Conservation (phyloP, 2,113 vertebrate genomes). For the Ptychochromis oligacanthus region DNA sequence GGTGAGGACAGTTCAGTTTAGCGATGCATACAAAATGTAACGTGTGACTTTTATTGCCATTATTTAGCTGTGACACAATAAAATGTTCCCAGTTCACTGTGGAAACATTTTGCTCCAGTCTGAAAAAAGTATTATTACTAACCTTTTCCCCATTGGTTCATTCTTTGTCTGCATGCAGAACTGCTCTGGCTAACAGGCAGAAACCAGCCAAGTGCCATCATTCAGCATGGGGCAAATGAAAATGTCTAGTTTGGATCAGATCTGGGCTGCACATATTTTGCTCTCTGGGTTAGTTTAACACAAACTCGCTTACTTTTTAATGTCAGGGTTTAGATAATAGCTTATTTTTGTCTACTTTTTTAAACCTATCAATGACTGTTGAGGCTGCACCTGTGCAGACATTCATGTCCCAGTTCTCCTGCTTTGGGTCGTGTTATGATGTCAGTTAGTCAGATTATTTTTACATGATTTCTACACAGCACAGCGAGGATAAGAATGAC, state of each 20-base stretch:
- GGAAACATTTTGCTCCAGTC: too few relatives aligned
- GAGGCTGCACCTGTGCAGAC: background rate
- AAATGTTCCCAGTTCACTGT: too few relatives aligned
- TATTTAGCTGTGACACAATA: too few relatives aligned
- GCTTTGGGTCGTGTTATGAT: background rate
- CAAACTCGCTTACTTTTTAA: background rate
- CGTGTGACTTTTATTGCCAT: too few relatives aligned
- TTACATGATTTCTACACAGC: background rate
- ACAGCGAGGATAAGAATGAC: rapidly evolving
- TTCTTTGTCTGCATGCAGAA: too few relatives aligned
- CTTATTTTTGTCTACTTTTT: background rate
- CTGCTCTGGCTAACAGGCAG: background rate
- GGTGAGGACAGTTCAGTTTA: too few relatives aligned
- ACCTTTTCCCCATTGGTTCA: too few relatives aligned
- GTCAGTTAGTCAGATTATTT: background rate
- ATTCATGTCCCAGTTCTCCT: background rate
- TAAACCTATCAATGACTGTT: background rate
- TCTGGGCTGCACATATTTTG: background rate
- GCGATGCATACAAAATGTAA: too few relatives aligned
- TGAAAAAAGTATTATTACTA: too few relatives aligned
- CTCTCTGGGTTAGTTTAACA: background rate
- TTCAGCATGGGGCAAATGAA: rapidly evolving
- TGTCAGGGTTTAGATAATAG: background rate
- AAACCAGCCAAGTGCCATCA: too few relatives aligned
- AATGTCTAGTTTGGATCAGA: background rate